Base-by-base conservation (phyloP, 2,888 invertebrate genomes). In the Lasius fuliginosus region DNA sequence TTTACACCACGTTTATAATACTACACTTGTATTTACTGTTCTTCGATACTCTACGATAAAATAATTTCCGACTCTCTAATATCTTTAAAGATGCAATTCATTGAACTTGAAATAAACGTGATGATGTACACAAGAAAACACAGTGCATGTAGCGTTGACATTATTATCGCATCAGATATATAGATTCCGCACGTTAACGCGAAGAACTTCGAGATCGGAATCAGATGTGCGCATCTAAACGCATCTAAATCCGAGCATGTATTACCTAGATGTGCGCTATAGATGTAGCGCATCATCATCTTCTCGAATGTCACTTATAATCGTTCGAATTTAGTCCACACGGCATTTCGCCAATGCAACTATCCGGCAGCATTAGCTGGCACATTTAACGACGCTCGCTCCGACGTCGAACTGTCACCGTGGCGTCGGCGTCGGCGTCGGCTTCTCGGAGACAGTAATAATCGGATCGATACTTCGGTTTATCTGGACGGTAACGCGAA, bases 321-420 rank as follows among this genome's bases (percentile, higher is more conserved):
- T 88, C 85, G 73, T 85, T 86, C 82, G 86, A 69, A 90, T 87
- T 86, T 89, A 85, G 90, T 89, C 67, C 90, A 82, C 87, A 79
- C 90, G 90, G 89, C 90, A 89, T 89, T 90, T 86, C 90, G 89
- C 89, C 89, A 89, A 87, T 89, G 86, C 83, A 67, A 73, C 85
- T 65, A 79, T 60, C 82, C 77, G 36, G n/a, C 71, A 33, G 42
- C 42, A 69, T 58, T 79, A 46, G 69, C 71, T 87, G 85, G 71
- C 84, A 84, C 84, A 60, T 85, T 82, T 79, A 69, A 42, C 64
- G 62, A 73, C 79, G 71, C 60, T 83, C 81, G 82, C 64, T 68
- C 36, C 40, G 81, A 40, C 40, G 15, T 79, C 67, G 62, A 49
- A 82, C 77, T 76, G 82, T 82, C 77, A 74, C n/a, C n/a, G 40